These are phyloP conservation scores for Limenitis camilla DNA, from an alignment of 2,888 invertebrate species.

Conservation along the genomic window DNA sequence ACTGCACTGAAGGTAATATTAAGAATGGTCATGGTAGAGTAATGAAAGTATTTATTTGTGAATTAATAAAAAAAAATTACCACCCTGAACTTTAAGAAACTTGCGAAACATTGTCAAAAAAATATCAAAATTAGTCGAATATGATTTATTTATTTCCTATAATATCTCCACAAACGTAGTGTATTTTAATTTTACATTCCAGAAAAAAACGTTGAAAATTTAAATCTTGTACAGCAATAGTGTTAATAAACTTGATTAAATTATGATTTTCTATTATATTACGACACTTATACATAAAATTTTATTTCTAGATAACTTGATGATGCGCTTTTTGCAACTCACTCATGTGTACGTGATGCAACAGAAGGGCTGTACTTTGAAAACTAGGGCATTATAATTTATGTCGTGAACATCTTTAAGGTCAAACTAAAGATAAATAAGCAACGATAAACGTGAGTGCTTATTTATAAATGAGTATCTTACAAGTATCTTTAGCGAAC, in stretches of 20 bases:
- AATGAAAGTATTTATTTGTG: slow-evolving; percentile 19
- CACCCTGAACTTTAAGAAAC: too few species aligned
- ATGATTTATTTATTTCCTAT: too few species aligned
- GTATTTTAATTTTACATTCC: too few species aligned
- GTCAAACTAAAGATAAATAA: slow-evolving; percentile 4
- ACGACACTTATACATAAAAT: too few species aligned
- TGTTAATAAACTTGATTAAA: too few species aligned
- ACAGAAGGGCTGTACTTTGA: not conserved
- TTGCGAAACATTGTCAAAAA: too few species aligned
- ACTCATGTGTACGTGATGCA: not conserved
- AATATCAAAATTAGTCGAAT: too few species aligned
- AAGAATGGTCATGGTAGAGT: slow-evolving; percentile 49
- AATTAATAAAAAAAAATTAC: slow-evolving; percentile 11
- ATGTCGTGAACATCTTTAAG: not conserved
- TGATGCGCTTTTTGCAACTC: not conserved
- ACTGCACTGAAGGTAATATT: slow-evolving; percentile 25
- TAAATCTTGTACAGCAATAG: too few species aligned
- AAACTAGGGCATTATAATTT: slow-evolving; percentile 5
- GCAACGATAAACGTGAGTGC: not conserved
- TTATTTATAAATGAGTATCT: not conserved
- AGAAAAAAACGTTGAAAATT: too few species aligned
- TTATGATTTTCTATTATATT: too few species aligned
- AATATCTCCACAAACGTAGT: too few species aligned
- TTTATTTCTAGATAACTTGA: too few species aligned
- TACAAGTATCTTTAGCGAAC: not conserved